Evolutionary conservation across 2,888 invertebrate species (phyloP), one percentile per base, ranked within the genome.

Genomic region (Cephus spinipes): DNA sequence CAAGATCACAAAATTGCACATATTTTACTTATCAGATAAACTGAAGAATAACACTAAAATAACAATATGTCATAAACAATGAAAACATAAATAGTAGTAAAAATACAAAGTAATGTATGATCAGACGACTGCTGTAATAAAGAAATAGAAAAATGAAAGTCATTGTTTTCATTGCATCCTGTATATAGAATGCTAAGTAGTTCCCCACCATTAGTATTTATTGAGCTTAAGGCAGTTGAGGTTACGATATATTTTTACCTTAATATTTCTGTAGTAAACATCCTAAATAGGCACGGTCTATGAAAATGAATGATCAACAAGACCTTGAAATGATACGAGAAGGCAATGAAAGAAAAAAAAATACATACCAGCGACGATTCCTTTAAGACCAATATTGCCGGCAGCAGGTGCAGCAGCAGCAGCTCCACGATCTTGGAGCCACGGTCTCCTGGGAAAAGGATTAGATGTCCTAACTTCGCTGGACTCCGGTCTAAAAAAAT

Each of bases 331-430:
- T 23, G 9, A 55, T 55, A 55, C 23, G 23, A 23, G 23, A 9
- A 55, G 23, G 23, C 12, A 35, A 32, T 6, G n/a, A 40, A 15
- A 34, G 12, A 23, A 33, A 75, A 32, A 30, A 31, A 55, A 68
- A 68, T 75, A 31, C 36, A 75, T 90, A 93, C 96, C 97, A 92
- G 97, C 98, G 77, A 98, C 94, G 82, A 99, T 97, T 88, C 99
- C 99, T 92, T 98, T 98, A 68, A 98, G 84, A 23, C 98, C 97
- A 83, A 95, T 94, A 79, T 87, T 89, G 73, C 86, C 86, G 73
- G 94, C 93, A 73, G 93, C 93, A 71, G 93, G 94, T 74, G 94
- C 94, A 79, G 95, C 94, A 79, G 96, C 96, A 81, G 96, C 96
- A 84, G 95, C 95, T 69, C 95, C 95, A 81, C 93, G 93, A 81